These are phyloP conservation scores for Julus scandinavius DNA, from an alignment of 2,888 invertebrate genomes.

Conservation along the genomic window DNA sequence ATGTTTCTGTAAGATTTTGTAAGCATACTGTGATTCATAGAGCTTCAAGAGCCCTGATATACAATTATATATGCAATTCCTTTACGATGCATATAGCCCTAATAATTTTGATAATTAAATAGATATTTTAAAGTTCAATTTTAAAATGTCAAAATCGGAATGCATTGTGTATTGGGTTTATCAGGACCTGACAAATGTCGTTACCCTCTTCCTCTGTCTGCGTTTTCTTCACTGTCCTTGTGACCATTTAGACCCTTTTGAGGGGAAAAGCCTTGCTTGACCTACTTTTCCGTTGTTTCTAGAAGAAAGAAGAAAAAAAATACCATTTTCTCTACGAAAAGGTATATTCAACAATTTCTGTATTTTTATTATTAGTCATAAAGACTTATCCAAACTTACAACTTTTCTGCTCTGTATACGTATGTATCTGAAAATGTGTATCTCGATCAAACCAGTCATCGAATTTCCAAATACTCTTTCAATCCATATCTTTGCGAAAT, in stretches of 20 bases:
- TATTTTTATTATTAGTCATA: no score
- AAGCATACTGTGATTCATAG: no score
- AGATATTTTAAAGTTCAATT: no score
- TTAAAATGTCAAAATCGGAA: no score
- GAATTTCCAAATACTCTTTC: neutral
- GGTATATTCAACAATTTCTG: neutral
- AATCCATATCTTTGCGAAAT: neutral
- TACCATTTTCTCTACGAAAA: neutral
- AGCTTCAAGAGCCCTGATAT: no score
- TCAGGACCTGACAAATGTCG: neutral
- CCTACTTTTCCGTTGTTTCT: slow-evolving; percentile 1
- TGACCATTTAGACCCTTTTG: slow-evolving; percentile 16
- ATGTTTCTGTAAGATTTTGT: no score
- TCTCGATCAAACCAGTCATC: neutral
- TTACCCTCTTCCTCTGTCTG: neutral
- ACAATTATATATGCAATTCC: no score
- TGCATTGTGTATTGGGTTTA: neutral
- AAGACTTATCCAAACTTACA: neutral
- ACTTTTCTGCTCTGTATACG: neutral
- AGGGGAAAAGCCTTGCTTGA: neutral
- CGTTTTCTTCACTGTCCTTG: neutral
- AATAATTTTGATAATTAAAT: no score
- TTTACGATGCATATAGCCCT: no score
- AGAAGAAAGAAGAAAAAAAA: neutral
- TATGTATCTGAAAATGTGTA: neutral